Base-by-base conservation (phyloP, 35 echinoderm and acorn worm genomes). In the Stichopus chloronotus region DNA sequence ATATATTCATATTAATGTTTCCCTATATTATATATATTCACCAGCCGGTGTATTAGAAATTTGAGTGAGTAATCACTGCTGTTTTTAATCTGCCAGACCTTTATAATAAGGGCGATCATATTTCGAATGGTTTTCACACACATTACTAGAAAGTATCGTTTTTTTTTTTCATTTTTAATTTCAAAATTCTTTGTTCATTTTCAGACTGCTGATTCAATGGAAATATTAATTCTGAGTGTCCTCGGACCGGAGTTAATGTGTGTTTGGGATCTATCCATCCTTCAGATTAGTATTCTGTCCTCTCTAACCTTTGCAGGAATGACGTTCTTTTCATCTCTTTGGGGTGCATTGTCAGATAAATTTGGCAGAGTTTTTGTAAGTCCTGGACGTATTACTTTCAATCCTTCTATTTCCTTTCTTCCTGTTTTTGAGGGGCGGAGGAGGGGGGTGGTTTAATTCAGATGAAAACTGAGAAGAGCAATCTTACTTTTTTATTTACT, bases 331-430 rank as follows among this genome's bases (percentile, higher is more conserved):
- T 85, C 82, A 6, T 85, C 82, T 8, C 58, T 58, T 22, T 85
- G 82, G 82, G 82, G 82, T 55, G 58, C 22, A 85, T 20, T 85
- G n/a, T 85, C 82, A 13, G 82, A 85, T 19, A 85, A 85, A 58
- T 85, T 85, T 59, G 82, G 82, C 17, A 57, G 82, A 23, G 22
- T 58, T 58, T 56, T 57, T 25, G 82, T 85, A 58, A 57, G 82
- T 23, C 58, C 20, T 16, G 8, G 59, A 61, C 14, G 4, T 61
- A 61, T 43, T 43, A 43, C 3, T 43, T 43, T 43, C 30, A 43
- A 43, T 43, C 30, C 30, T 71, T 71, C 65, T 2, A 71, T 71
- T 71, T 71, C 65, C 11, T 71, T 71, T 78, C 76, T 78, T 9
- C 8, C 52, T 78, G 9, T 71, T 71, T 71, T 4, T 43, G 30